Base-by-base conservation (phyloP, 1,140 invertebrate genomes). In the Pogonomyrmex barbatus region DNA sequence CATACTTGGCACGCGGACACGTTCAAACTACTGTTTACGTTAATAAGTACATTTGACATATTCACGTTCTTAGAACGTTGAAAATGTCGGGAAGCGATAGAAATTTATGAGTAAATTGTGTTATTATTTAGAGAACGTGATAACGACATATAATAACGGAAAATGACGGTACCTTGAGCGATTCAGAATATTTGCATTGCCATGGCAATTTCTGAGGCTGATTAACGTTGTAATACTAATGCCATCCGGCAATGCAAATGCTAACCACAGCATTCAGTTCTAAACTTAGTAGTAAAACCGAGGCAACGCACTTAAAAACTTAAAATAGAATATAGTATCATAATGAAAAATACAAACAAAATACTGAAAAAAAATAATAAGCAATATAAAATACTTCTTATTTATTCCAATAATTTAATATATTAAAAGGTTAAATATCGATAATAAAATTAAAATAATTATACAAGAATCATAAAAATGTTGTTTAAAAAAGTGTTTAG, bases 221-320 rank as follows among this genome's bases (percentile, higher is more conserved):
- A 79, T 79, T 79, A 54, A 68, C 36, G 12, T 2, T 52, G 12
- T 36, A 79, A 78, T 67, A 78, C 33, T 78, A 79, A 79, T 78
- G 30, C 9, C 42, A 36, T 39, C 6, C 8, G 12, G 12, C 12
- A 39, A 39, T 79, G 33, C 10, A 52, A 47, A 78, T 47, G 42
- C 36, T 77, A 77, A 77, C 1, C 17, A 1, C 24, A 58, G 12
- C 45, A n/a, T 36, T 42, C 33, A 30, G 6, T 12, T 36, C 33
- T 24, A 42, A 79, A 79, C n/a, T 42, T 63, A 6, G 17, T 63
- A 6, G 17, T 4, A 50, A 78, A 50, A 24, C 6, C 30, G 5
- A 78, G 17, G 3, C 52, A 14, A 50, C n/a, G 24, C 24, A 24
- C 24, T 24, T 24, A 24, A 24, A 47, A 47, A 65, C 8, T 63